Conservation (phyloP, 1,140 invertebrate genomes). For the Pogonus chalceus region DNA sequence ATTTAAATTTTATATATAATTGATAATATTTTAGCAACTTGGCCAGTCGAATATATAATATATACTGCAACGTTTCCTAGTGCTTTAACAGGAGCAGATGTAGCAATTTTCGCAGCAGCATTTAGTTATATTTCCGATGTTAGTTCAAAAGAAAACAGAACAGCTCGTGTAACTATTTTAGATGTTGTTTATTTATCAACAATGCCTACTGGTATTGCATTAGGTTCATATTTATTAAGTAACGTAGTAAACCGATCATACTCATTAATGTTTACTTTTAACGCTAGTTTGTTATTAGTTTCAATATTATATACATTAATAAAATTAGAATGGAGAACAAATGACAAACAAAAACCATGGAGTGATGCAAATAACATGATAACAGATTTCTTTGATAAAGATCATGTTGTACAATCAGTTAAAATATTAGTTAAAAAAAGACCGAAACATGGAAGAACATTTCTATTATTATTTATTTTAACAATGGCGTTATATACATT, state of each 20-base stretch:
- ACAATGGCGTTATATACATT: constrained; percentile 68
- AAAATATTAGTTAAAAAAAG: constrained; percentile 43
- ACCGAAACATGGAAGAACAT: constrained; percentile 41
- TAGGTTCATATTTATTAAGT: constrained; percentile 48
- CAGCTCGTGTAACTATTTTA: constrained; percentile 58
- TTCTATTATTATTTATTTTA: constrained; percentile 52
- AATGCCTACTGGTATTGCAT: constrained; percentile 60
- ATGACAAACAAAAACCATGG: constrained; percentile 45
- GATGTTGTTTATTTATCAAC: constrained; percentile 62
- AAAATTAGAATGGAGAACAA: constrained; percentile 54
- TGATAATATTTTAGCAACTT: constrained; percentile 35
- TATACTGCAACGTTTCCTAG: constrained; percentile 62
- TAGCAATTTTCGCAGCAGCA: constrained; percentile 61
- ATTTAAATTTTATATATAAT: not conserved
- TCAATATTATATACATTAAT: constrained; percentile 52
- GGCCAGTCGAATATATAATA: constrained; percentile 63
- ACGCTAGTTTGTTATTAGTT: constrained; percentile 45
- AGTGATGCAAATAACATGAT: constrained; percentile 46
- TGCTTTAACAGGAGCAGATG: constrained; percentile 58
- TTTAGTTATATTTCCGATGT: constrained; percentile 68
- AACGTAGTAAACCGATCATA: constrained; percentile 48
- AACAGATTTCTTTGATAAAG: constrained; percentile 58
- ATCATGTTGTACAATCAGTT: constrained; percentile 51
- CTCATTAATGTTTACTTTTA: constrained; percentile 58
- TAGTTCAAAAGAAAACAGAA: constrained; percentile 48